These are phyloP conservation scores for Harpalus rufipes DNA, from an alignment of 2,888 invertebrate species.

Conservation along the genomic window DNA sequence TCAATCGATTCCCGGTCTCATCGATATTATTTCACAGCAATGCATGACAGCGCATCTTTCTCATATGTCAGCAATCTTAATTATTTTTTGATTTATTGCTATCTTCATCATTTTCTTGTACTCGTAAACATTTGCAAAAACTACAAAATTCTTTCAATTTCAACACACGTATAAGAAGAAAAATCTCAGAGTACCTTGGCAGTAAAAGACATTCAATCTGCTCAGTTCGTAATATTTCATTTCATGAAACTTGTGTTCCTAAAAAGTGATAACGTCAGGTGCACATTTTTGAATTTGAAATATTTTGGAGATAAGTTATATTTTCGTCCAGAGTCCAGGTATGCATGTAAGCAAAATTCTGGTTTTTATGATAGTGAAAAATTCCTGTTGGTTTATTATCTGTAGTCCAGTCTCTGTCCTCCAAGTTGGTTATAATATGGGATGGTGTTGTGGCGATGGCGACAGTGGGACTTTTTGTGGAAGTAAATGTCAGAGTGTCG, in stretches of 20 bases:
- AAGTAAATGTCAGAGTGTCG: conserved; percentile 62
- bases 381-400: conserved; percentile 13
- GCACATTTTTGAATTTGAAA: neutral
- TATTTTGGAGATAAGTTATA: neutral
- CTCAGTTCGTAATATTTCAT: too few species aligned
- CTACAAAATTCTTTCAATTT: too few species aligned
- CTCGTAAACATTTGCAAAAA: too few species aligned
- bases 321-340: neutral
- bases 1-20: too few species aligned
- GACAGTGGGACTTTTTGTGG: conserved; percentile 56
- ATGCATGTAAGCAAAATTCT: neutral
- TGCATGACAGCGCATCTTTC: too few species aligned
- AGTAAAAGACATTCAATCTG: too few species aligned
- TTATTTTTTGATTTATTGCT: too few species aligned
- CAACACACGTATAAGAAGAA: too few species aligned
- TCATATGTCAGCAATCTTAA: too few species aligned
- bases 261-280: neutral
- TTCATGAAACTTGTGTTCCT: neutral
- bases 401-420: neutral
- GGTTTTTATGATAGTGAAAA: conserved; percentile 18
- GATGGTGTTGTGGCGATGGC: neutral
- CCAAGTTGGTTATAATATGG: conserved; percentile 8
- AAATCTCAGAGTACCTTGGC: too few species aligned
- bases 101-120: too few species aligned
- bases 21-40: too few species aligned